Conservation (phyloP, 2,113 vertebrate genomes). For the Thalassarche chlororhynchos region DNA sequence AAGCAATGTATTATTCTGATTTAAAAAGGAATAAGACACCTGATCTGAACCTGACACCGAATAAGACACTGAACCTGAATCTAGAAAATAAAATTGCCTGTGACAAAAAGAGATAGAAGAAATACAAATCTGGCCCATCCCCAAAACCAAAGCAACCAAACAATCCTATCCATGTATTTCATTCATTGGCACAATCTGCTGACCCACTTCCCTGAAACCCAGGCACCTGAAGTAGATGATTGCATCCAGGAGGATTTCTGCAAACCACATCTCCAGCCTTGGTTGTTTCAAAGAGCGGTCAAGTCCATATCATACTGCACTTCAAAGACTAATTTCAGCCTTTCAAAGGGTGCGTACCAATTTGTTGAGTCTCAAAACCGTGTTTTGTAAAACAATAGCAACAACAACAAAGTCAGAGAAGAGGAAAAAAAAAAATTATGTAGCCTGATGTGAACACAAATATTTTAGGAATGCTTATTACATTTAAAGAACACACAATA, state of each 20-base stretch:
- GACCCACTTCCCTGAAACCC: neutral
- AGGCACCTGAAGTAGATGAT: neutral
- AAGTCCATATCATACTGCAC: neutral
- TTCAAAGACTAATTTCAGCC: constrained; percentile 8
- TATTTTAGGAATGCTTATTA: neutral
- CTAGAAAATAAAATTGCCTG: neutral
- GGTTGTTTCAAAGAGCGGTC: neutral
- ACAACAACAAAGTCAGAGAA: neutral
- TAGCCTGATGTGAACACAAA: neutral
- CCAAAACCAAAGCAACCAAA: neutral
- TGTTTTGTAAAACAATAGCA: neutral
- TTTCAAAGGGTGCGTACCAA: neutral
- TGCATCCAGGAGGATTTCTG: constrained; percentile 10
- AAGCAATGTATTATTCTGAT: neutral
- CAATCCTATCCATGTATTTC: neutral
- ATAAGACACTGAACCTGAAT: neutral
- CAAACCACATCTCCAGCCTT: neutral
- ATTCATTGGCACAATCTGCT: neutral
- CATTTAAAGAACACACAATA: neutral
- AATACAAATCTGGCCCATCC: neutral
- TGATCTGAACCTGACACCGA: neutral
- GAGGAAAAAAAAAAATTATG: neutral
- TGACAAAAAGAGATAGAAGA: neutral
- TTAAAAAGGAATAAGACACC: neutral
- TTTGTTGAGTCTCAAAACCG: neutral